Conservation (phyloP, 1,140 invertebrate species). For the Parasteatoda tepidariorum region DNA sequence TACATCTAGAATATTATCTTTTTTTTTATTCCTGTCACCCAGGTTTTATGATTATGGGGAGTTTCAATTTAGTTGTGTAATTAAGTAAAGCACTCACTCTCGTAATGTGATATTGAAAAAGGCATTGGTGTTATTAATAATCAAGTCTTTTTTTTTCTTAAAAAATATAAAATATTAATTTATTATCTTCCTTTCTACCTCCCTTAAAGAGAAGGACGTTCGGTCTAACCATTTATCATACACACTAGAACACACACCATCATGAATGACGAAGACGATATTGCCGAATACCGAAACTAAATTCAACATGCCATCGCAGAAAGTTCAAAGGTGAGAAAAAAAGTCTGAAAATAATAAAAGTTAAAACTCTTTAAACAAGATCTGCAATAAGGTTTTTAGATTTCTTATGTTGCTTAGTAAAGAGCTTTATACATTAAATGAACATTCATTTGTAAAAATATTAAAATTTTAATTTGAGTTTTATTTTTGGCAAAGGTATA, state of each 20-base stretch:
- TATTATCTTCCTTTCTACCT: no score
- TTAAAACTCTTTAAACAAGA: neutral
- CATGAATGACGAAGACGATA: neutral
- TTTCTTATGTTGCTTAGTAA: neutral
- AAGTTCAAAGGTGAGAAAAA: slow-evolving; percentile 35
- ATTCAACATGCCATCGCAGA: neutral
- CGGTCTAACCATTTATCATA: neutral
- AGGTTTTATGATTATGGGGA: slow-evolving; percentile 19
- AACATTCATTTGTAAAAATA: neutral
- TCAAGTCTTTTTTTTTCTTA: no score
- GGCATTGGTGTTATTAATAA: neutral
- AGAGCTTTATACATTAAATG: neutral
- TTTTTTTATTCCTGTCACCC: neutral
- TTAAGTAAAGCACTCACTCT: neutral
- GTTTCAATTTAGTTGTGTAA: slow-evolving; percentile 3
- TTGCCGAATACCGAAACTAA: slow-evolving; percentile 50
- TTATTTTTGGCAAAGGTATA: neutral
- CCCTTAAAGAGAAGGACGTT: neutral
- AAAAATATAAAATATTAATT: no score
- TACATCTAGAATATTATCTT: neutral
- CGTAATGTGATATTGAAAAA: neutral
- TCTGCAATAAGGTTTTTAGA: neutral
- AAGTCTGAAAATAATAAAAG: neutral
- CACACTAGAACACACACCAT: slow-evolving; percentile 9
- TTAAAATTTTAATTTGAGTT: neutral